phyloP scores from a whole-genome alignment of 2,888 invertebrate genomes.

The Ametastegia equiseti region DNA sequence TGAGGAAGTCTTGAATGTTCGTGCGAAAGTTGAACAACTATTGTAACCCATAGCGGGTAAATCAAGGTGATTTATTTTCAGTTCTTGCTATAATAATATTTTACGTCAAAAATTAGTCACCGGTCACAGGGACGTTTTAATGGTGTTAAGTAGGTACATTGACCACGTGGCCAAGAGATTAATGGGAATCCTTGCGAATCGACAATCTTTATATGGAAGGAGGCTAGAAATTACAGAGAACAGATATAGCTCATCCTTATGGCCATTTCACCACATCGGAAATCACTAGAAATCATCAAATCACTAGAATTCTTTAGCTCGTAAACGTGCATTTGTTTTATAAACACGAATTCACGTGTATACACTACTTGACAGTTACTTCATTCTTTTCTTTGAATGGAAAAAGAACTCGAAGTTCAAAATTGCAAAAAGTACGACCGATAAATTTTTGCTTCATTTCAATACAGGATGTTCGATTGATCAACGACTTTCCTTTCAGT shows the following conservation, averaged over 20 bases:
- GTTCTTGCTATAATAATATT: conserved; percentile 34
- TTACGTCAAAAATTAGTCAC: conserved; percentile 40
- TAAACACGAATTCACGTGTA: not conserved
- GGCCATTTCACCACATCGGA: not conserved
- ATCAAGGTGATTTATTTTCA: conserved; percentile 46
- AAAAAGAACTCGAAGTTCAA: not conserved
- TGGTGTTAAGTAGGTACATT: conserved; percentile 46
- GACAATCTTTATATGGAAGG: conserved; percentile 28
- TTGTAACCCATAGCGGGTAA: conserved; percentile 35
- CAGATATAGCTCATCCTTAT: not conserved
- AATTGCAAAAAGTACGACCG: not conserved
- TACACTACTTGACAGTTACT: no score
- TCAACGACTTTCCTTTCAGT: not conserved
- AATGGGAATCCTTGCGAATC: conserved; percentile 39
- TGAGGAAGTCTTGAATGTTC: conserved; percentile 1
- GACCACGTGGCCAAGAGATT: conserved; percentile 45
- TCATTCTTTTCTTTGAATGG: no score
- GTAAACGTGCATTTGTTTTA: not conserved
- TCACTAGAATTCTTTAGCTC: not conserved
- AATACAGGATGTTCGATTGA: not conserved
- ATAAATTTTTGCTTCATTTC: not conserved
- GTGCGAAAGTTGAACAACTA: conserved; percentile 17
- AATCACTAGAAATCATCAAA: not conserved
- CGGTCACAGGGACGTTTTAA: conserved; percentile 36
- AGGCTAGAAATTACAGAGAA: conserved; percentile 36